Base-by-base conservation (phyloP, 2,888 invertebrate genomes). In the Hypolimnas misippus region DNA sequence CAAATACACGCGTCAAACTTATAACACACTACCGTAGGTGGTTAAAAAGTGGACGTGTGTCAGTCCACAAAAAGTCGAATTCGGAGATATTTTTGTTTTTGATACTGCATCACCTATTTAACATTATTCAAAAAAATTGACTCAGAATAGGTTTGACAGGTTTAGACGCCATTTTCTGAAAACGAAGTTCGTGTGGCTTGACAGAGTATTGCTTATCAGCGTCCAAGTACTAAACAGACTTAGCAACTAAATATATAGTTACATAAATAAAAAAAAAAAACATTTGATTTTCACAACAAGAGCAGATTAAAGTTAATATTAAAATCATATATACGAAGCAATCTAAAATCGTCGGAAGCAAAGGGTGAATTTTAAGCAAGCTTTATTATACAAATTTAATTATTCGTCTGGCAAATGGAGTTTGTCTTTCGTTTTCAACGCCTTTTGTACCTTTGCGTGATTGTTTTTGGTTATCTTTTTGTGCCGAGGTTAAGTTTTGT, bases 311-410 rank as follows among this genome's bases (percentile, higher is more conserved):
- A 67, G 62, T 64, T 64, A 65, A 60, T 62, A 59, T 65, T 46
- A 60, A 62, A 60, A 63, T 58, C 60, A 63, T 65, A 62, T 25
- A 59, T 54, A 62, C 56, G 16, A 53, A 53, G 53, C 54, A 62
- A 66, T 65, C 57, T 54, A 54, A 63, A 66, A 55, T 55, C 16
- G 57, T 60, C 46, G 59, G 62, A 55, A 51, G 59, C 57, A 63
- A 38, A 73, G 78, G 78, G 79, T 78, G 79, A 78, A 79, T 79
- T 77, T 76, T 76, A 76, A 77, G 65, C 59, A 67, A 65, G 71
- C 57, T 65, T 58, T 63, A 67, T 69, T 67, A 69, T 65, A 67
- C 65, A 66, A 70, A 69, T 72, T 73, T 67, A 68, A 66, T 71
- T 69, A 71, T 71, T 73, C 71, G 67, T 67, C 66, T 70, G 67